phyloP scores from a whole-genome alignment of 2,888 invertebrate species.

The Lasioglossum figueresi region DNA sequence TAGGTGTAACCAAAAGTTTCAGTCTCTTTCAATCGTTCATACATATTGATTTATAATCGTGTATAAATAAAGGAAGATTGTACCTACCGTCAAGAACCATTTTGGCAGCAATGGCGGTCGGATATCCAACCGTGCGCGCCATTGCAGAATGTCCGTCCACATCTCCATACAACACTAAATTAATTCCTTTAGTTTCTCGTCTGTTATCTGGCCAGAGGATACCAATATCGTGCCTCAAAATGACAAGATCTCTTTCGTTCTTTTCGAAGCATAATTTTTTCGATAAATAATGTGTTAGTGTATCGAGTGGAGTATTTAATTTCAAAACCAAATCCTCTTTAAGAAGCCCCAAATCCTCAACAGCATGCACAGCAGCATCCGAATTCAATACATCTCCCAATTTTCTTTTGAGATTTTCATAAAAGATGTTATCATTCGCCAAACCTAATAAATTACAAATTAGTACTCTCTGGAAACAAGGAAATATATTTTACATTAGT shows the following conservation, averaged over 20 bases:
- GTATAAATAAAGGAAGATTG: not conserved
- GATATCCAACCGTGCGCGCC: conserved; percentile 97
- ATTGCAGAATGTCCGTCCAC: conserved; percentile 95
- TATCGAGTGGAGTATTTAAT: conserved; percentile 94
- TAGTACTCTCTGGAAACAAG: conserved; percentile 88
- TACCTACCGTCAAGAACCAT: conserved; percentile 97
- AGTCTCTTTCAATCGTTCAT: no score
- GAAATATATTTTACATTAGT: not conserved
- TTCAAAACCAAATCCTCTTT: conserved; percentile 93
- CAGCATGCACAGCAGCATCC: conserved; percentile 88
- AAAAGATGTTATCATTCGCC: conserved; percentile 94
- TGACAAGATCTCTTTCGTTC: conserved; percentile 95
- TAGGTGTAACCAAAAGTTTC: no score
- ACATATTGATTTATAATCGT: no score
- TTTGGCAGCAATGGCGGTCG: conserved; percentile 97
- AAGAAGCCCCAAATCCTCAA: conserved; percentile 95
- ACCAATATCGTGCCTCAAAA: conserved; percentile 96
- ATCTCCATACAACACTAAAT: conserved; percentile 96
- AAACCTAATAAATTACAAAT: conserved; percentile 94
- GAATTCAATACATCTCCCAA: conserved; percentile 92
- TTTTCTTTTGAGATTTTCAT: conserved; percentile 95
- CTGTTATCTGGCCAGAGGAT: conserved; percentile 96
- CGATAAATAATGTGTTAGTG: conserved; percentile 94
- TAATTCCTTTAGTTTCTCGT: conserved; percentile 92
- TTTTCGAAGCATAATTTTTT: conserved; percentile 92